phyloP scores from a whole-genome alignment of 2,888 invertebrate species.

The Drosophila falleni region DNA sequence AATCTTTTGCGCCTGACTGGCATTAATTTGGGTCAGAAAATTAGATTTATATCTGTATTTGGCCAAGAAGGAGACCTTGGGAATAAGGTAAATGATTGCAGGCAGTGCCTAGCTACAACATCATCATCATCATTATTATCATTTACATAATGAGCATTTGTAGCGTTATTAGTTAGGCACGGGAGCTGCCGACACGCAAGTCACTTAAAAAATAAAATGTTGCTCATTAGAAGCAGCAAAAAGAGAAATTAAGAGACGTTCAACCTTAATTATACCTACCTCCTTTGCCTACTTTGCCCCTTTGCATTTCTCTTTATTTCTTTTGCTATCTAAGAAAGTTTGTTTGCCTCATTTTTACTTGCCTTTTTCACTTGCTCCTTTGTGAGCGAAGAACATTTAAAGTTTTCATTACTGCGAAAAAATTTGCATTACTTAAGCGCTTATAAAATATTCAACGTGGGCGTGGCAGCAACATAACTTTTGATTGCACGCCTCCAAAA shows the following conservation, averaged over 20 bases:
- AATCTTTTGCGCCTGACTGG: conserved; percentile 40
- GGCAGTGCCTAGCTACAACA: conserved; percentile 9
- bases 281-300: conserved; percentile 1
- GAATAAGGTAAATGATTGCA: conserved; percentile 14
- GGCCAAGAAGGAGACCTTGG: conserved; percentile 15
- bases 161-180: conserved; percentile 43
- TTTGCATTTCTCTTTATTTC: conserved; percentile 21
- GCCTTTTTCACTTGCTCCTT: conserved; percentile 36
- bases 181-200: conserved; percentile 53
- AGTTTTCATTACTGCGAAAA: conserved; percentile 57
- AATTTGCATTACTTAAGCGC: conserved; percentile 49
- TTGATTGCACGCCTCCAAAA: conserved; percentile 50
- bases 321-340: conserved; percentile 56
- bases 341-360: conserved; percentile 46
- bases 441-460: conserved; percentile 24
- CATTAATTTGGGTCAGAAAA: conserved; percentile 45
- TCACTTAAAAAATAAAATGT: conserved; percentile 75
- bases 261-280: conserved; percentile 71
- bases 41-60: conserved; percentile 36
- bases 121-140: conserved; percentile 34
- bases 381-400: conserved; percentile 54
- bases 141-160: conserved; percentile 37
- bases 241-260: conserved; percentile 70
- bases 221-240: conserved; percentile 66
- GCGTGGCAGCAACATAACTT: conserved; percentile 37